Evolutionary conservation across 2,888 invertebrate species (phyloP), one percentile per base, ranked within the genome.

Genomic region (Lottia gigantea): DNA sequence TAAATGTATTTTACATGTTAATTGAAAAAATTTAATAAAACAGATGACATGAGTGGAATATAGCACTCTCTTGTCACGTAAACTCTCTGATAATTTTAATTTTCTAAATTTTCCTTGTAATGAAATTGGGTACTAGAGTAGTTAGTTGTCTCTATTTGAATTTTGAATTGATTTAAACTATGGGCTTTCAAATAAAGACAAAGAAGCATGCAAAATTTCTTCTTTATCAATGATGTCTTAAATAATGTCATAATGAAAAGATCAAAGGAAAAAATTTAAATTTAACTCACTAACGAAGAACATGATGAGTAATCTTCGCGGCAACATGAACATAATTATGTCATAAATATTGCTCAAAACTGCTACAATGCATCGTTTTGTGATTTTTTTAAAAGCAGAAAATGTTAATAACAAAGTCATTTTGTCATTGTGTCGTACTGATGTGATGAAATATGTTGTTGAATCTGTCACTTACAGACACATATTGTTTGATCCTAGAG

Each of bases 241-340:
- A 55, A 55, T 55, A 23, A 55, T 55, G 55, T 55, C 55, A 14
- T 55, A 23, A 23, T 23, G 55, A 55, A 19, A 55, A 55, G 55
- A 55, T 55, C 55, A 55, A 55, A 55, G 55, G 23, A 55, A 55
- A 55, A 55, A 55, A 55, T 55, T 55, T 55, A 55, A 55, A 55
- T 55, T 55, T 55, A 55, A 55, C 19, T 55, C 55, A 23, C 55
- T 55, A 55, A 55, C 55, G 55, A 55, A 23, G 23, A 55, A 55
- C 19, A 23, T 55, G 55, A 55, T 55, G 55, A 55, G 55, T 55
- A 55, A 55, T 55, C 55, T 55, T 23, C 23, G 19, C 19, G 19
- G 23, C 55, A 23, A 19, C 55, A 55, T 23, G 55, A 40, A 55
- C 55, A 23, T 55, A 55, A 55, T 55, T 23, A 55, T 19, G 55